phyloP scores from a whole-genome alignment of 2,888 invertebrate species.

The Polymixis lichenea region DNA sequence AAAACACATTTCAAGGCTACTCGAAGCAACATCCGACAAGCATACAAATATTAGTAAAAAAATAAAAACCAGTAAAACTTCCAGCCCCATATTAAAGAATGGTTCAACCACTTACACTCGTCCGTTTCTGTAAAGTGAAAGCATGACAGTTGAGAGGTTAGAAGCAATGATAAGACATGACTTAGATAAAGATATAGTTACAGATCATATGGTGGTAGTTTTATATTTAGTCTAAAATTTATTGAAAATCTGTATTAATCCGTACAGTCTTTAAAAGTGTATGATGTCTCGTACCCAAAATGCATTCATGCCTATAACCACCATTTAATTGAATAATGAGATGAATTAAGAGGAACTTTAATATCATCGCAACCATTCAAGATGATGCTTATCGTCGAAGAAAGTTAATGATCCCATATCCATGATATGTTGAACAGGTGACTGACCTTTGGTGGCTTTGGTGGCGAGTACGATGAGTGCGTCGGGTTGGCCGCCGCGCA shows the following conservation, averaged over 20 bases:
- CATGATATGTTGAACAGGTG: neutral
- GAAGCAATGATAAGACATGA: constrained; percentile 74
- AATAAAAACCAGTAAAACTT: constrained; percentile 79
- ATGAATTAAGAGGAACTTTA: constrained; percentile 26
- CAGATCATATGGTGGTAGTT: constrained; percentile 18
- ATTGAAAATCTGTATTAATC: constrained; percentile 13
- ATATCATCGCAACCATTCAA: constrained; percentile 22
- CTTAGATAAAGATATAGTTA: constrained; percentile 22
- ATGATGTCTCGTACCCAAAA: constrained; percentile 44
- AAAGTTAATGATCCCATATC: constrained; percentile 50
- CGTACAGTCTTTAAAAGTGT: neutral
- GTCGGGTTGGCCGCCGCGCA: constrained; percentile 98
- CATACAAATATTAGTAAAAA: constrained; percentile 78
- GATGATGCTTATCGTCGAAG: constrained; percentile 20
- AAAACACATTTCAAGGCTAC: constrained; percentile 35
- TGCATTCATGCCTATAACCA: constrained; percentile 52
- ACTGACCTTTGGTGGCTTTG: constrained; percentile 95
- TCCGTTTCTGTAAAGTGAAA: constrained; percentile 90
- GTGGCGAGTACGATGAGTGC: constrained; percentile 99
- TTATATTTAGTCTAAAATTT: constrained; percentile 9
- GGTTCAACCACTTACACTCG: constrained; percentile 88
- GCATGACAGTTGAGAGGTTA: constrained; percentile 88
- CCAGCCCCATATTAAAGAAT: constrained; percentile 82
- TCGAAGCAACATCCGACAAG: constrained; percentile 67
- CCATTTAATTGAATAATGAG: constrained; percentile 39